Evolutionary conservation across 2,888 invertebrate species (phyloP), one percentile per base, ranked within the genome.

Genomic region (Rhagophthalmus giganteus): DNA sequence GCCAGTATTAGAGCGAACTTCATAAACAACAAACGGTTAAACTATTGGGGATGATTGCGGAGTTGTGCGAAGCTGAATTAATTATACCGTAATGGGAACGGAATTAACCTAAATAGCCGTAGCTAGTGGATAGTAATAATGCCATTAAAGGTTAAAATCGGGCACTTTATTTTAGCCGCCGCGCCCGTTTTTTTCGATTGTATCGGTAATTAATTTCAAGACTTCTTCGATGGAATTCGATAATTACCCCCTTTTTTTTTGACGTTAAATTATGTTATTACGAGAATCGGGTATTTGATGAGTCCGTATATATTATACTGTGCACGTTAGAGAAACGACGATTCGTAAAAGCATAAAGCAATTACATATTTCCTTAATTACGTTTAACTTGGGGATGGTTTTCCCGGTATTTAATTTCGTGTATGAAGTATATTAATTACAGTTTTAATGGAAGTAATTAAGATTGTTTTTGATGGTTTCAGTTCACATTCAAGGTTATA

Each of bases 11-110:
- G 34, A 48, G 33, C 48, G 30, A 48, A 48, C 48, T 48, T 20
- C 30, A 48, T 41, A 40, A 48, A 48, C 48, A 45, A 45, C 45
- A 41, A 40, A 38, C 46, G 46, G 31, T 46, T 46, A 46, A 46
- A 46, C 46, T 46, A 47, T 47, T 40, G 39, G 39, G 46, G 39
- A 47, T 47, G 39, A 47, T 39, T 47, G 47, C 27, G 13, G 39
- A 47, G 39, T 47, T 47, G 46, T 46, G 38, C 39, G 47, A 46
- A 46, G 32, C 38, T 46, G 46, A 46, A 47, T 47, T 47, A 47
- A 47, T 39, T 47, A 39, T 38, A 25, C 26, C 39, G 32, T 39
- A 47, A 39, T 39, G 47, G 39, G 33, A 33, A 33, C 32, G 12
- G 39, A 39, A 31, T 47, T 47, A 47, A 47, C 47, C 47, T 33